Evolutionary conservation across 92 coral and sea anemone genomes (phyloP), one percentile per base, ranked within the genome.

Genomic region (Heliopora coerulea): DNA sequence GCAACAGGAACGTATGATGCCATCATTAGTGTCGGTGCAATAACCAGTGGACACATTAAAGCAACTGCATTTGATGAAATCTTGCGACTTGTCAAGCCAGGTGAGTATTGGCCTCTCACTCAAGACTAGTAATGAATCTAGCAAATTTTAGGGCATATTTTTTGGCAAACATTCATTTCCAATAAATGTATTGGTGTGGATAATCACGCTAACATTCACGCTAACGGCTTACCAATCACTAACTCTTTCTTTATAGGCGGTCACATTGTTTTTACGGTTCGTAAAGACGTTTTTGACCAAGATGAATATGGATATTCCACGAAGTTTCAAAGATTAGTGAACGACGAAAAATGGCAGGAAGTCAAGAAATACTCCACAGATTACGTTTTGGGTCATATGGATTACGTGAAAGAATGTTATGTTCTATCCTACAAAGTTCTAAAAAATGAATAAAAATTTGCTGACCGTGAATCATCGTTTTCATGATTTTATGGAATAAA

Each of bases 311-410:
- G 33, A 21, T 70, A 28, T 54, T 35, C 77, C 15, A 21, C 62
- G 25, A 70, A 70, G 58, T 52, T 70, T 41, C 63, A 70, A 54
- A 46, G 54, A 26, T 70, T 70, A 33, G 41, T 70, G 23, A 34
- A 54, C 19, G 77, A 70, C 30, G 77, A 63, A 9, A 70, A 70
- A 33, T 70, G 77, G 77, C 26, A 50, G 9, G 77, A 70, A 70
- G 50, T 54, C 2, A 70, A 70, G 33, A 32, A 24, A 37, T 70
- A 28, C 34, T 40, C 54, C 41, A 31, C 77, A 21, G 77, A 70
- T 70, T 70, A 70, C 17, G 77, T 70, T 7, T 24, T 68, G 29
- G 63, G 77, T 18, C 31, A 29, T 52, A 18, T 5, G 3, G 62
- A 54, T 28, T 10, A 1, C 0, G 1, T 70, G 46, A 70, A 6